Evolutionary conservation across 2,888 invertebrate genomes (phyloP), one percentile per base, ranked within the genome.

Genomic region (Sphaeridia pumilis): DNA sequence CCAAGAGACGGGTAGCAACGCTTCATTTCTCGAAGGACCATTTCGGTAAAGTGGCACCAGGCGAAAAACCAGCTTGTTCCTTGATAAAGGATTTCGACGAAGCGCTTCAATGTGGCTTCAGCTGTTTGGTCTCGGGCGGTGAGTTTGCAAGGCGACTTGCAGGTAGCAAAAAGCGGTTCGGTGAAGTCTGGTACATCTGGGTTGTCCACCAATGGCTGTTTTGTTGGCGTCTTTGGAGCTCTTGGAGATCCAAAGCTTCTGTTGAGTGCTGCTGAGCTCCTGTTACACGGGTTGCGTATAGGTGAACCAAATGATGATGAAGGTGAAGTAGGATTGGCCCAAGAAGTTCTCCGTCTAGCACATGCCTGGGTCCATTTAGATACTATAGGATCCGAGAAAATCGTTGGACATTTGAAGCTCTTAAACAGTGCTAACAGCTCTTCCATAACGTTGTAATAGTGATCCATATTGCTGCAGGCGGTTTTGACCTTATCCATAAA

Each of bases 21-120:
- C 41, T 46, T 51, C 17, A 51, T 51, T 43, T 51, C 51, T 27
- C 28, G 25, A 4, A 51, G 25, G 2, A 51, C 46, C 17, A 17
- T 43, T 17, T 51, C 51, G 2, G 51, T 51, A 25, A 51, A 51
- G 14, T 51, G 38, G 12, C 45, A 36, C 51, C 51, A 51, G 22
- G 46, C 36, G 26, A 51, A 46, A 24, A 45, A 51, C 51, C 51
- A 51, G n/a, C 45, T 36, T 2, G 38, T 46, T 2, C 51, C 51
- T 38, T 46, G 45, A 12, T 38, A 41, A 14, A 51, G 7, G 14
- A 51, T 45, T 22, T 51, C 35, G 2, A 45, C 22, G 35, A 35
- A 51, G 10, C 4, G 7, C 12, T n/a, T 34, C 12, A 14, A 10
- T 10, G 46, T 4, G 7, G 5, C 7, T 21, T n/a, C 3, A 7